Conservation (phyloP, 2,888 invertebrate genomes). For the Heliconius cydno region DNA sequence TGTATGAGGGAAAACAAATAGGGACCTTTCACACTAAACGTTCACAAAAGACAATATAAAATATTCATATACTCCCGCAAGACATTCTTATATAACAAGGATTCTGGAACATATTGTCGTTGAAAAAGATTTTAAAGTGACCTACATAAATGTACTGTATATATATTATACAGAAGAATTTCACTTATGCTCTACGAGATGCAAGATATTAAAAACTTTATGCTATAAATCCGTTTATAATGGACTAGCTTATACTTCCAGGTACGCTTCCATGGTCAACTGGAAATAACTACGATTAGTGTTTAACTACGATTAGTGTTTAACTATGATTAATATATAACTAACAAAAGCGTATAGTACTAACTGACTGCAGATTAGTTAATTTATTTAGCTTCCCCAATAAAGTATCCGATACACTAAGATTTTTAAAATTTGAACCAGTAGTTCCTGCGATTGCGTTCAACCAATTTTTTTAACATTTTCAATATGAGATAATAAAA, state of each 20-base stretch:
- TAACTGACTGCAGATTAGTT: too few species aligned
- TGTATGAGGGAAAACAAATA: conserved; percentile 31
- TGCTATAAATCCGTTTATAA: background rate
- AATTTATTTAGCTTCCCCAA: conserved; percentile 15
- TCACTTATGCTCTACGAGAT: background rate
- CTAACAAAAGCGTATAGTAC: too few species aligned
- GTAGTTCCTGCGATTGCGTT: too few species aligned
- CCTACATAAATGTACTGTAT: conserved; percentile 17
- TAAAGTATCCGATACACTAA: background rate
- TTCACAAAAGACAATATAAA: conserved; percentile 19
- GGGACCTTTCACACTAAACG: conserved; percentile 33
- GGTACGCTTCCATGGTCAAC: too few species aligned
- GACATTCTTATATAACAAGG: conserved; percentile 23
- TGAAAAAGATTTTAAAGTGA: conserved; percentile 25
- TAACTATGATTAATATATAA: too few species aligned
- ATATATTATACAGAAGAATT: background rate
- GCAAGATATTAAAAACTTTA: background rate
- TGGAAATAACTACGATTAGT: too few species aligned
- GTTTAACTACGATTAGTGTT: too few species aligned
- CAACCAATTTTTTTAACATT: too few species aligned
- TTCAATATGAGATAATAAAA: too few species aligned
- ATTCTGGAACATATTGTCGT: conserved; percentile 18
- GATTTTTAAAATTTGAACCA: background rate
- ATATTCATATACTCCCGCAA: conserved; percentile 17
- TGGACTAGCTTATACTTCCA: too few species aligned